phyloP scores from a whole-genome alignment of 2,888 invertebrate genomes.

The Hyppa rectilinea region DNA sequence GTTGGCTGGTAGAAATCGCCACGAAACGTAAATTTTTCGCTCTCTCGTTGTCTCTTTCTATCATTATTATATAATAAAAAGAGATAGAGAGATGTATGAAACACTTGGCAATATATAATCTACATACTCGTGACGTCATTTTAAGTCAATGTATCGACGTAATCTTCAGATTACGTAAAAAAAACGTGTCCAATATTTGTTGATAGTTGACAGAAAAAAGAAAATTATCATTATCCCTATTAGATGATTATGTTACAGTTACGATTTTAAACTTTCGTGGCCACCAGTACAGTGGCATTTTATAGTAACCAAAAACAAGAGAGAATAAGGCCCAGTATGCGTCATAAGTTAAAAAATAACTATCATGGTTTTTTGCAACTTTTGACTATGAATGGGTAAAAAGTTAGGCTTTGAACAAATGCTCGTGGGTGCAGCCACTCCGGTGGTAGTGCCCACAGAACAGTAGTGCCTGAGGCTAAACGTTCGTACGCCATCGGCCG shows the following conservation, averaged over 20 bases:
- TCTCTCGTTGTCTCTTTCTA: too few species aligned
- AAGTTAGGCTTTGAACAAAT: conserved; percentile 1
- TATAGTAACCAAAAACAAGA: background rate
- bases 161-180: too few species aligned
- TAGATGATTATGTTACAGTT: background rate
- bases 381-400: conserved; percentile 5
- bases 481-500: conserved; percentile 6
- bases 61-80: too few species aligned
- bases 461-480: conserved; percentile 1
- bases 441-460: conserved; percentile 2
- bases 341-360: background rate
- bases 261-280: background rate
- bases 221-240: too few species aligned
- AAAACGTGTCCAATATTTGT: too few species aligned
- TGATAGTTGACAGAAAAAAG: too few species aligned
- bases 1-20: too few species aligned
- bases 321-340: background rate
- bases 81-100: too few species aligned
- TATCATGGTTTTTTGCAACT: background rate
- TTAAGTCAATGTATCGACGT: too few species aligned
- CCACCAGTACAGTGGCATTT: background rate
- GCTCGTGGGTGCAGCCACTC: background rate
- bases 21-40: too few species aligned
- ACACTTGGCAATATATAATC: too few species aligned
- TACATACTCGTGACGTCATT: too few species aligned